These are phyloP conservation scores for Periparus ater DNA, from an alignment of 2,797 vertebrate genomes.

Conservation along the genomic window DNA sequence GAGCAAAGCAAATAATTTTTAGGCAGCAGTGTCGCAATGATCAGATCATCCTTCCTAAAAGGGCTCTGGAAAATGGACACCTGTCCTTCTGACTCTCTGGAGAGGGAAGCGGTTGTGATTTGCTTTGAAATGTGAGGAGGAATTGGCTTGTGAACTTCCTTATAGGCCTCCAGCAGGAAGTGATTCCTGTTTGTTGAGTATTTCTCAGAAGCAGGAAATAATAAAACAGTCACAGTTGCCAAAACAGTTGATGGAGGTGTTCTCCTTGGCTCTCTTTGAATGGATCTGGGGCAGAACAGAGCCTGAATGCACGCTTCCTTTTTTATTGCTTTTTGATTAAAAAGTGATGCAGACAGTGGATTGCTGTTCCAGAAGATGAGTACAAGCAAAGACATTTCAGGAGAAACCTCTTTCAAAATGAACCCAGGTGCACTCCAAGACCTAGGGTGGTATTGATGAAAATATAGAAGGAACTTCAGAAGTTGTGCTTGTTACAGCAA, in stretches of 20 bases:
- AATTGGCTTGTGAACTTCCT: slow-evolving; percentile 16
- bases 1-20: neutral
- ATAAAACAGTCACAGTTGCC: neutral
- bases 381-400: neutral
- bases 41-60: neutral
- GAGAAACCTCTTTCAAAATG: neutral
- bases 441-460: neutral
- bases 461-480: neutral
- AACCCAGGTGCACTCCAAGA: neutral
- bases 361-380: neutral
- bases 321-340: neutral
- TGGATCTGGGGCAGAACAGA: neutral
- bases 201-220: slow-evolving; percentile 31
- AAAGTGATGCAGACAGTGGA: neutral
- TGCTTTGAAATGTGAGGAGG: slow-evolving; percentile 4
- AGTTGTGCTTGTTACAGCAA: neutral
- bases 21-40: neutral
- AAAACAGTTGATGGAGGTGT: neutral
- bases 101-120: neutral
- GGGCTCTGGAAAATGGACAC: neutral
- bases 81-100: neutral
- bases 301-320: neutral
- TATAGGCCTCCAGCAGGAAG: slow-evolving; percentile 39
- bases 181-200: neutral
- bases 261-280: neutral